Evolutionary conservation across 2,113 vertebrate genomes (phyloP), one percentile per base, ranked within the genome.

Genomic region (Oryzias melastigma): DNA sequence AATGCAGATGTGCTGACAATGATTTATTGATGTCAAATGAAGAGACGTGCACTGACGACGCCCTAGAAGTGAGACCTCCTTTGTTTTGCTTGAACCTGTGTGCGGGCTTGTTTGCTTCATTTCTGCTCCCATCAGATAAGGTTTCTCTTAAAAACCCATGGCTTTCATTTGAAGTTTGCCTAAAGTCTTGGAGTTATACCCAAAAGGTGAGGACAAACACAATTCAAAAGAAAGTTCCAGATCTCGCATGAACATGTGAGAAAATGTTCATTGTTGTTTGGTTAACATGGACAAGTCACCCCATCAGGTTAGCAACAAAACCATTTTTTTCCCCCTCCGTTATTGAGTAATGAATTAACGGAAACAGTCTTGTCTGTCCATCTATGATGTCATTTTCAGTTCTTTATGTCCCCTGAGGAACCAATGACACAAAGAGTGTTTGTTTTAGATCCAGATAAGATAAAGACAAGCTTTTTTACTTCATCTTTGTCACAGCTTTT

Each of bases 91-190:
- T 40, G 7, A 40, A 73, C 65, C 47, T 71, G 68, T 27, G 52
- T 75, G 54, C 52, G 77, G 41, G 51, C 53, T 35, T 64, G 50
- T 63, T 61, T 10, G 44, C 68, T 73, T 78, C 81, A 80, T 79
- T 84, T 81, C 14, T 12, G 51, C 18, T 78, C 55, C 71, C 44
- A 77, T 82, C 78, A 77, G 80, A 81, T 84, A 77, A 80, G 48
- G 42, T 19, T 71, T 64, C 44, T 46, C 19, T 47, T 41, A 48
- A 53, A 58, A 24, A 54, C 65, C 59, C 45, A 62, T 58, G 24
- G 29, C 17, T 57, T 56, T 52, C 56, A 24, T 41, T 18, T 35
- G 12, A 12, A 10, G 8, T 35, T 12, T 35, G 10, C 35, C 35
- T 35, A 12, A 10, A 13, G 35, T 35, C 35, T 35, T 35, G 35